phyloP scores from a whole-genome alignment of 2,797 vertebrate genomes.

The Rhinoraja longicauda region DNA sequence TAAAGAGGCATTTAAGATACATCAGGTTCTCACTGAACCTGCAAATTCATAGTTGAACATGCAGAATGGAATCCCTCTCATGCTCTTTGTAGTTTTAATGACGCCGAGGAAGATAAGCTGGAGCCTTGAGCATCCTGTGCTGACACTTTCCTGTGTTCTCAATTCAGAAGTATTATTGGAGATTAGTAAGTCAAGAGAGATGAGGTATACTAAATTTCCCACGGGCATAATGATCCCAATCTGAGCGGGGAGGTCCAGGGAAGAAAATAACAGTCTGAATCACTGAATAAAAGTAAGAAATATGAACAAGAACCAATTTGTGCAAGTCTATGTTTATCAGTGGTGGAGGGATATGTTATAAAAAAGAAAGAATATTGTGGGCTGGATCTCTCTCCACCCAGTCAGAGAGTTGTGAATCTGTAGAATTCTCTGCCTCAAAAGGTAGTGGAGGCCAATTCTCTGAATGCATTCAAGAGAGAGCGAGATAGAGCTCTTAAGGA shows the following conservation, averaged over 20 bases:
- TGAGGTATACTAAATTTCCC: neutral
- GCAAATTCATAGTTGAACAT: neutral
- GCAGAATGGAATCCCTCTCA: neutral
- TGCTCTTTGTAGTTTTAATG: no score
- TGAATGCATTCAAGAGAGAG: no score
- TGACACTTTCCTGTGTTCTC: neutral
- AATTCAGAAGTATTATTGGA: neutral
- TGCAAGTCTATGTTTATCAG: neutral
- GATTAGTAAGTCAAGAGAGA: neutral
- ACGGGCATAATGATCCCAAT: neutral
- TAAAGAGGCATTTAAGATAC: neutral
- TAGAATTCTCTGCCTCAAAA: no score
- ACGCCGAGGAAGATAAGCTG: neutral
- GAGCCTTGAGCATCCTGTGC: neutral
- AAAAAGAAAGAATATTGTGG: neutral
- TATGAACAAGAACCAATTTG: neutral
- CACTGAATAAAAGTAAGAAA: neutral
- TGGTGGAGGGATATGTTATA: neutral
- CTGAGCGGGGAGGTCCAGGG: neutral
- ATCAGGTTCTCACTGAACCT: neutral
- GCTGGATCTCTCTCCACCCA: neutral
- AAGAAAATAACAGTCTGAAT: neutral
- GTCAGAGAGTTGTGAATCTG: no score
- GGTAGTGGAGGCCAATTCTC: no score
- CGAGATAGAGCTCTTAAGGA: no score